Evolutionary conservation across 2,888 invertebrate species (phyloP), one percentile per base, ranked within the genome.

Genomic region (Idaea dimidiata): DNA sequence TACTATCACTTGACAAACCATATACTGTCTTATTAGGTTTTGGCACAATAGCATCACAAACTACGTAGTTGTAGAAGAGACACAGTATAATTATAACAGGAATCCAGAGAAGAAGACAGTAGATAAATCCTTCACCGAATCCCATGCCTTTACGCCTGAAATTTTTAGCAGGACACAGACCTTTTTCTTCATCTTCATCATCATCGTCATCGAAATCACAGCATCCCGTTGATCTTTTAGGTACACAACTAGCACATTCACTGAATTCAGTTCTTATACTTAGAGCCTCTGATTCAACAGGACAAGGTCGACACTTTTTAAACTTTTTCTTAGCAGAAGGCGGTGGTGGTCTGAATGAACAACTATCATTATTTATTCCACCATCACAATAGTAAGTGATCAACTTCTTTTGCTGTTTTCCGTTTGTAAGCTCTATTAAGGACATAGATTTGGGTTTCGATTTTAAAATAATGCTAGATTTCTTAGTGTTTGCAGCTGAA

Each of bases 91-190:
- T 62, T 16, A 80, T 5, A 2, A 86, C 69, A 54, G 87, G 86
- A 54, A 87, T 81, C 83, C 84, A 87, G 16, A 88, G 66, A 6
- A 87, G 32, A 58, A 84, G 17, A 54, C 88, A 88, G 67, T 82
- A 87, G 1, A 85, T 33, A 59, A 74, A 78, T 0, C 84, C 85
- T 73, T 86, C 79, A 16, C 77, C 74, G 61, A 81, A 83, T 16
- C 78, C 74, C 68, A 85, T 73, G 16, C 75, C 73, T 74, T 66
- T 66, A 57, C 70, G 72, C n/a, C 53, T 17, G 64, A 8, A 8
- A 43, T 43, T 43, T 43, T 43, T 43, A 43, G 8, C 43, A 43
- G 43, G 43, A 43, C 43, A 43, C 3, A 14, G 43, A 8, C 43
- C 43, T 43, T 43, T 43, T 43, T 43, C 43, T 14, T 43, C 43